Evolutionary conservation across 2,797 vertebrate species (phyloP).

Genomic region (Acestrorhynchus altus): DNA sequence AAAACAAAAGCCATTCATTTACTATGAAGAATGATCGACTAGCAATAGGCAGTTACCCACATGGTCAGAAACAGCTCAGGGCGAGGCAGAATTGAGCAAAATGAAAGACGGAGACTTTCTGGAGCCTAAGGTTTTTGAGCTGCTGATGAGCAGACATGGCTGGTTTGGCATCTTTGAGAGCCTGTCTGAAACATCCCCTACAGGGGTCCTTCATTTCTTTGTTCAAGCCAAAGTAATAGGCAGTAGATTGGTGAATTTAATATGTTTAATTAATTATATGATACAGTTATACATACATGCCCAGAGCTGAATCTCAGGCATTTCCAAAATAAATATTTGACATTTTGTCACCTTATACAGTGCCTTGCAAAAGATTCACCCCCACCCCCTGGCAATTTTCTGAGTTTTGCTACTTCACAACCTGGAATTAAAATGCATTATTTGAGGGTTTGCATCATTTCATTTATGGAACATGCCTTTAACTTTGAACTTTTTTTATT

Average conservation of each 20-base stretch:
- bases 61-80: neutral
- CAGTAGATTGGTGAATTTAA: neutral
- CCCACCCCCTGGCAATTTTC: too few relatives aligned
- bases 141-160: neutral
- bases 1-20: neutral
- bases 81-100: neutral
- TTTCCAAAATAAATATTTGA: constrained; percentile 28
- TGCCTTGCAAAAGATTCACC: too few relatives aligned
- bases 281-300: constrained; percentile 25
- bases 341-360: constrained; percentile 6
- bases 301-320: neutral
- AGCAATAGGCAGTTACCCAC: neutral
- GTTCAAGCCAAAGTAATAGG: neutral
- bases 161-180: neutral
- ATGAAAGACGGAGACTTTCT: neutral
- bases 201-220: neutral
- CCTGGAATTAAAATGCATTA: too few relatives aligned
- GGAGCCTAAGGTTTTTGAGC: neutral
- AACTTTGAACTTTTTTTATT: too few relatives aligned
- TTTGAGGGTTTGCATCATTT: too few relatives aligned
- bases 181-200: neutral
- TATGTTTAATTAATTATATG: constrained; percentile 35
- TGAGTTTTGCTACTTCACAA: too few relatives aligned
- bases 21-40: neutral
- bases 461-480: too few relatives aligned